phyloP scores from a whole-genome alignment of 2,797 vertebrate genomes.

The Clamator glandarius region DNA sequence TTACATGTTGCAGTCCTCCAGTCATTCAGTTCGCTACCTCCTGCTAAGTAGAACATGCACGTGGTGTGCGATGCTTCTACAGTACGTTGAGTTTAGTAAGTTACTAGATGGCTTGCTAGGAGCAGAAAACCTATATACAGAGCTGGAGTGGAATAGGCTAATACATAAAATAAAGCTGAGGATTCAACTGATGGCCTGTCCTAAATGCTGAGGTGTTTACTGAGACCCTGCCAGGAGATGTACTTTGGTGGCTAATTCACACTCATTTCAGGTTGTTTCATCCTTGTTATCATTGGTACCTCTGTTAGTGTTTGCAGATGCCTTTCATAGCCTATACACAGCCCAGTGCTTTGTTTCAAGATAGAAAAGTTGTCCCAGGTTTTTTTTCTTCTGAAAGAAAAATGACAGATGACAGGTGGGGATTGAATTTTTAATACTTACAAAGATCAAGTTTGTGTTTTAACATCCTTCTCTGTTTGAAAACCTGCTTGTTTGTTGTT shows the following conservation, averaged over 20 bases:
- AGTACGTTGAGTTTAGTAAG: neutral
- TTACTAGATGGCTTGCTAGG: neutral
- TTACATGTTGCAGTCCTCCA: neutral
- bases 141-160: neutral
- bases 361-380: neutral
- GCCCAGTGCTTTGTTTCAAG: neutral
- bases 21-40: neutral
- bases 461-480: constrained; percentile 18
- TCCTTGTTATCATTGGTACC: neutral
- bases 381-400: neutral
- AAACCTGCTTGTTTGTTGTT: constrained; percentile 34
- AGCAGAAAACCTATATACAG: neutral
- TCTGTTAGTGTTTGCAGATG: neutral
- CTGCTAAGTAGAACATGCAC: neutral
- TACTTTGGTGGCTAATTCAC: neutral
- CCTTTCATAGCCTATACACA: neutral
- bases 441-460: constrained; percentile 26
- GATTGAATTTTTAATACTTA: constrained; percentile 48
- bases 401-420: constrained; percentile 35
- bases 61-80: neutral
- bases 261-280: neutral
- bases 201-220: neutral
- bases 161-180: neutral
- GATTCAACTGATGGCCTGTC: neutral
- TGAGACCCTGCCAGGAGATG: neutral